These are phyloP conservation scores for Muscicapa striata DNA, from an alignment of 2,797 vertebrate genomes.

Conservation along the genomic window DNA sequence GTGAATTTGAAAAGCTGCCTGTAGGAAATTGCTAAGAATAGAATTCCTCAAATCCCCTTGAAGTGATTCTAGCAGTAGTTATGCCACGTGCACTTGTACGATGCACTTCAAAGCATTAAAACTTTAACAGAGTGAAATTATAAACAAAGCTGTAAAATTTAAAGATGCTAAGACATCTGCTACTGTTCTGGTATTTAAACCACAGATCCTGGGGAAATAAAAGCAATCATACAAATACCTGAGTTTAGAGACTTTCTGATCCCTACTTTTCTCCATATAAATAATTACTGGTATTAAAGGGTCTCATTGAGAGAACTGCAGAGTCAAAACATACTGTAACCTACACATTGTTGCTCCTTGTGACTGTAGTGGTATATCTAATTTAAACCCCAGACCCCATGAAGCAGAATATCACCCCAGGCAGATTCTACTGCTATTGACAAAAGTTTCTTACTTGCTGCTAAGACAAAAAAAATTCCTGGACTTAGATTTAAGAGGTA, in stretches of 20 bases:
- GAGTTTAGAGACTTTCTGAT: background rate
- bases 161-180: slow-evolving; percentile 24
- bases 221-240: background rate
- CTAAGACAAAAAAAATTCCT: background rate
- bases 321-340: background rate
- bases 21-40: slow-evolving; percentile 31
- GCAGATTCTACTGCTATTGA: background rate
- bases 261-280: background rate
- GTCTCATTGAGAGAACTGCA: background rate
- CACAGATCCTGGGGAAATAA: background rate
- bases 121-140: slow-evolving; percentile 31
- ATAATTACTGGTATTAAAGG: background rate
- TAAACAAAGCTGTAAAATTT: slow-evolving; percentile 45
- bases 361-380: background rate
- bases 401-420: background rate
- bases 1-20: slow-evolving; percentile 35
- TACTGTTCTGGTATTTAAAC: slow-evolving; percentile 16
- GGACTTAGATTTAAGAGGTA: background rate
- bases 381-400: background rate
- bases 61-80: background rate
- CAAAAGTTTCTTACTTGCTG: background rate
- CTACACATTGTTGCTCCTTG: background rate
- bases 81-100: background rate
- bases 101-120: slow-evolving; percentile 10
- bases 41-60: background rate